Evolutionary conservation across 2,113 vertebrate genomes (phyloP).

Genomic region (Scomber japonicus): DNA sequence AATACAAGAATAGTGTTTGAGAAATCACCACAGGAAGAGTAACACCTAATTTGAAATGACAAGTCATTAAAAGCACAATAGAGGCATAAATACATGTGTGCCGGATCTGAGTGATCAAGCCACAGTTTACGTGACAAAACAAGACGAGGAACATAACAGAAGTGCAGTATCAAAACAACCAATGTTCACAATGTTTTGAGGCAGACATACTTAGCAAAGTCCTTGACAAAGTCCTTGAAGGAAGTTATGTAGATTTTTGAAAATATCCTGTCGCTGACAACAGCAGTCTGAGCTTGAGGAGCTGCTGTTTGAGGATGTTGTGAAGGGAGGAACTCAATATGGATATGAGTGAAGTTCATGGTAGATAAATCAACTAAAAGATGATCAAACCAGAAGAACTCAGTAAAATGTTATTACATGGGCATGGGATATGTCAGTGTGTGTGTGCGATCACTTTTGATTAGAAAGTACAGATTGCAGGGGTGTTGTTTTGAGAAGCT

Average conservation of each 20-base stretch:
- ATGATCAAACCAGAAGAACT: not conserved
- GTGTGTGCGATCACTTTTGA: slow-evolving; percentile 1
- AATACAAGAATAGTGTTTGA: too few species aligned
- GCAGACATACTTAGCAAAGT: slow-evolving; percentile 20
- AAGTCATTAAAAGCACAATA: not conserved
- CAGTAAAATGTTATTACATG: not conserved
- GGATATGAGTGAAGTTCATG: slow-evolving; percentile 13
- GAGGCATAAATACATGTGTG: not conserved
- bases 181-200: not conserved
- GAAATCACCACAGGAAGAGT: not conserved
- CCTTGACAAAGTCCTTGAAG: slow-evolving; percentile 57
- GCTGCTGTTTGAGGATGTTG: slow-evolving; percentile 14
- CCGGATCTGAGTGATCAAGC: slow-evolving; percentile 8
- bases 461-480: not conserved
- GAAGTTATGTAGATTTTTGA: slow-evolving; percentile 25
- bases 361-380: slow-evolving; percentile 32
- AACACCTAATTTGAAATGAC: not conserved
- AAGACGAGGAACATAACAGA: slow-evolving; percentile 38
- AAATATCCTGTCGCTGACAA: slow-evolving; percentile 6
- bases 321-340: not conserved
- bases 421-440: not conserved
- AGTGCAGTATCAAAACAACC: not conserved
- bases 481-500: slow-evolving; percentile 5
- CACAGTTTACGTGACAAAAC: slow-evolving; percentile 29
- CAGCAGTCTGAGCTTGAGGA: slow-evolving; percentile 31